Conservation (phyloP, 2,113 vertebrate genomes). For the Sinocyclocheilus anshuiensis region DNA sequence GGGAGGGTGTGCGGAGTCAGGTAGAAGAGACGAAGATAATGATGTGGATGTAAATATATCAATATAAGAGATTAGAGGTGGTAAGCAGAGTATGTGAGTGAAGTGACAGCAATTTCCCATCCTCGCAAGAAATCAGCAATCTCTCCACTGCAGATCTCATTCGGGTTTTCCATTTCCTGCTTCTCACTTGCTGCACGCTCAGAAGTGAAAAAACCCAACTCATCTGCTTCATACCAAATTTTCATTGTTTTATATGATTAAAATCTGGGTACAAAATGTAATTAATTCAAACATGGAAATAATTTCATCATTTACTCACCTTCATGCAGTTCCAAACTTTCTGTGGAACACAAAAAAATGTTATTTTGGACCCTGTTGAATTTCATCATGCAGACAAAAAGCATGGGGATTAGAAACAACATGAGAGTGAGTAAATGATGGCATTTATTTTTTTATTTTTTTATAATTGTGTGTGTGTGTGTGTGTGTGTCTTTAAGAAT, state of each 20-base stretch:
- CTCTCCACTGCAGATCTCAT: background rate
- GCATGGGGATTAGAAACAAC: no score
- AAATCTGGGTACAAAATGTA: background rate
- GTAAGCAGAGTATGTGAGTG: background rate
- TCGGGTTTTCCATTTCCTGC: background rate
- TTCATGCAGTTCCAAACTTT: background rate
- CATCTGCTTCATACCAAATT: background rate
- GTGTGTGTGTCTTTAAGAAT: no score
- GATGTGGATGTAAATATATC: background rate
- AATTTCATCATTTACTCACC: background rate
- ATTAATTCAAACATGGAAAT: no score
- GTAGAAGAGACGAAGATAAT: background rate
- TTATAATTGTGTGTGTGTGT: no score
- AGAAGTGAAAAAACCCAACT: background rate
- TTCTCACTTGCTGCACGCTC: background rate
- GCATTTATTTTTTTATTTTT: no score
- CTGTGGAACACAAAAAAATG: no score
- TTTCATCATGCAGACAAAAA: no score
- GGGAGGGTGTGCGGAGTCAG: background rate
- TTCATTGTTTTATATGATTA: background rate
- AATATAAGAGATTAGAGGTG: slow-evolving; percentile 15
- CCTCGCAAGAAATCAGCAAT: background rate
- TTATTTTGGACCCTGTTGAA: no score
- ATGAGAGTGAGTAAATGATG: no score
- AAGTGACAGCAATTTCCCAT: background rate